phyloP scores from a whole-genome alignment of 1,140 invertebrate species.

The Marisa cornuarietis region DNA sequence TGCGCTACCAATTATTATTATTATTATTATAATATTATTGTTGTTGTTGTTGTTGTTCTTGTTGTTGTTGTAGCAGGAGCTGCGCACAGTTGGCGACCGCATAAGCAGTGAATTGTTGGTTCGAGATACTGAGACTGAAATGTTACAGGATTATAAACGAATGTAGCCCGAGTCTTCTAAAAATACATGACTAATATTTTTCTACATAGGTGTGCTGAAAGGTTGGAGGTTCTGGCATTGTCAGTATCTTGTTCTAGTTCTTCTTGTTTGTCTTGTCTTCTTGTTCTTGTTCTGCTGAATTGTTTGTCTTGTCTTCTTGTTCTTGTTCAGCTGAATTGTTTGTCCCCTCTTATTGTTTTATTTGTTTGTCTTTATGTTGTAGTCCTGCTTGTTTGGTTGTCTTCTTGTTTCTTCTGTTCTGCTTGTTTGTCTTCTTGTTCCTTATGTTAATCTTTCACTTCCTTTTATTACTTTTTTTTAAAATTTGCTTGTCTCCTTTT shows the following conservation, averaged over 20 bases:
- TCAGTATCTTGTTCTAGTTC: neutral
- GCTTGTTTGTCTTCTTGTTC: neutral
- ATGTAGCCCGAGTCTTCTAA: no score
- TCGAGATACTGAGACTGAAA: neutral
- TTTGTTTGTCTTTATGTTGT: neutral
- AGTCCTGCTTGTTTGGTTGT: neutral
- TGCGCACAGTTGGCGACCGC: no score
- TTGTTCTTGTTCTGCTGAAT: neutral
- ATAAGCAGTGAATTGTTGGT: neutral
- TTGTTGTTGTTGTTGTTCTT: no score
- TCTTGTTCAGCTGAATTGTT: neutral
- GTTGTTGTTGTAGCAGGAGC: no score
- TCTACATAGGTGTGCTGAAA: no score
- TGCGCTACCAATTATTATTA: no score
- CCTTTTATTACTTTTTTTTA: neutral
- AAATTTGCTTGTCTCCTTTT: neutral
- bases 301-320: neutral
- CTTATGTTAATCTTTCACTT: neutral
- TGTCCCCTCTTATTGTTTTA: neutral
- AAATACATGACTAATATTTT: no score
- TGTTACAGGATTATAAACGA: no score
- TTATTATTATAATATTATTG: no score
- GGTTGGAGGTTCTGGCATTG: neutral
- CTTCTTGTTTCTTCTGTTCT: neutral
- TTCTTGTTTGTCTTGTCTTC: neutral